Base-by-base conservation (phyloP, 37 sponge, comb jelly and placozoan species). In the Beroe ovata region DNA sequence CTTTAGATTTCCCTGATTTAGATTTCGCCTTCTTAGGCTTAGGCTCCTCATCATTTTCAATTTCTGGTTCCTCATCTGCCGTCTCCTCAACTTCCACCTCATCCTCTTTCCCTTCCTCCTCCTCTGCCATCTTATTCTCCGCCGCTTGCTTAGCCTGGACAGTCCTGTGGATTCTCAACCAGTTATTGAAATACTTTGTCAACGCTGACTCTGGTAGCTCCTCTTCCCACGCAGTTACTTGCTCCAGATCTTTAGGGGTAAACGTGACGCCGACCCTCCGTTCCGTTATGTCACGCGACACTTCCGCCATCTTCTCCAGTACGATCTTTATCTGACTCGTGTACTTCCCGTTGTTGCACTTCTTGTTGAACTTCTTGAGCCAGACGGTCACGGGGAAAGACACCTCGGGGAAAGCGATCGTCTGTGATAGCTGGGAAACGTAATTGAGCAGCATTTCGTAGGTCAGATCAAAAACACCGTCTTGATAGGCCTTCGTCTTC, bases 311-410 rank as follows among this genome's bases (percentile, higher is more conserved):
- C 84, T 77, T 77, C 47, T 77, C 84, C 22, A 77, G 54, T 1
- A 77, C 22, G 2, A 33, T 25, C 36, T 30, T 66, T 30, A 66
- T 66, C 69, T 66, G 84, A 42, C 47, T 8, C 14, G 42, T 77
- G 84, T 77, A 77, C 54, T 77, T 77, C 6, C 36, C 22, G 47
- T 77, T 77, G 54, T 77, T 77, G 28, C 84, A 77, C 42, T 42
- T 77, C 33, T 77, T 77, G 28, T 77, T 77, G 47, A 77, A 77
- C 84, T 77, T 77, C 54, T 23, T 77, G 28, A 77, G 47, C 84
- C 84, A 77, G 25, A 77, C 84, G 14, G 26, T 77, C 8, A 77
- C 84, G 28, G 84, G 84, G 84, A 77, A 77, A 14, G 54, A 42
- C 25, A 42, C 84, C 23, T 77, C 84, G 26, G 84, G 84, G 54